Base-by-base conservation (phyloP, 1,140 invertebrate genomes). In the Chironomus striatipennis region DNA sequence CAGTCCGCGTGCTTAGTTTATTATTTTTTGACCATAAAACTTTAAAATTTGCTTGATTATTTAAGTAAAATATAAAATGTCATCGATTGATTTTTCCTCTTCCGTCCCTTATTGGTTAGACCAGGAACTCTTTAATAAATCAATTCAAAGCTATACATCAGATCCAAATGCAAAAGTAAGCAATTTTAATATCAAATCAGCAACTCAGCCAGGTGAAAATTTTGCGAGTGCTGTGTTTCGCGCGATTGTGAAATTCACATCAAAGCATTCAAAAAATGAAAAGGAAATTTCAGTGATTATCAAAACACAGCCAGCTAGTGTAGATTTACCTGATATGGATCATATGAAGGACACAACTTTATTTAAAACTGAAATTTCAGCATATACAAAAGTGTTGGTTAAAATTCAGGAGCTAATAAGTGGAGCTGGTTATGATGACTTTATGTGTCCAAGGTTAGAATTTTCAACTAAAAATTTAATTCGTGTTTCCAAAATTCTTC, bases 141-240 rank as follows among this genome's bases (percentile, higher is more conserved):
- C 20, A 0, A 18, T 70, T 70, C 17, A 17, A 18, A 20, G 20
- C 20, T 20, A 70, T 20, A 17, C 7, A 20, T 18, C 9, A 10
- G 20, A 70, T 21, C 20, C 65, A 10, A 0, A 7, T 21, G 65
- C 65, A 7, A 8, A 70, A 70, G 65, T 70, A 0, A 4, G 7
- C 9, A 17, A 12, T 1, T 70, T 70, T 70, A 20, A 70, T 7
- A 10, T 70, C 17, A 18, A 70, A 8, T 1, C 65, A 70, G 65
- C 65, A 70, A 70, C 65, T 20, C 0, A 70, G 7, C 65, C 65
- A 10, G 65, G 65, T 21, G 65, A 70, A 70, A 70, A 70, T 70
- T 70, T 70, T 70, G 65, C 65, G 1, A 70, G 65, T 21, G 20
- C 20, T 18, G 20, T 70, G n/a, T 70, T 70, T 21, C 65, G 65